Conservation (phyloP, 2,113 vertebrate genomes). For the Cnemophilus loriae region DNA sequence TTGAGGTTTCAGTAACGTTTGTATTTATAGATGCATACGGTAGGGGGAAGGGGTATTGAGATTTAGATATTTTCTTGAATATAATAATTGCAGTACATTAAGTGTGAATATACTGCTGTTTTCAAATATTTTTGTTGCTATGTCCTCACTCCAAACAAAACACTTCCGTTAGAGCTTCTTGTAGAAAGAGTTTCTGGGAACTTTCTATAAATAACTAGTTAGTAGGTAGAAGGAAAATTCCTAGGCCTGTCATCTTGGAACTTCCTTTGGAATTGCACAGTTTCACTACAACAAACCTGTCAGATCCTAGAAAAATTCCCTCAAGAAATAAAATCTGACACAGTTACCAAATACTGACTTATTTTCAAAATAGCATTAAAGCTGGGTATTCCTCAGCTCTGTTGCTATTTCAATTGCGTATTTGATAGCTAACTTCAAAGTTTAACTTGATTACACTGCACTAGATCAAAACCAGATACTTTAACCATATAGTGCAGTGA, state of each 20-base stretch:
- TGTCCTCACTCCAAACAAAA: not conserved
- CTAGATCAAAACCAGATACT: constrained; percentile 56
- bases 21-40: constrained; percentile 26
- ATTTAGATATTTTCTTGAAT: not conserved
- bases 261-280: not conserved
- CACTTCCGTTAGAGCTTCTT: not conserved
- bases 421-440: constrained; percentile 55
- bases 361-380: not conserved
- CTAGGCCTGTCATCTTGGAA: not conserved
- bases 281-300: not conserved
- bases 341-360: not conserved
- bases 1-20: constrained; percentile 53
- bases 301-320: not conserved
- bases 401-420: constrained; percentile 59
- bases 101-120: not conserved
- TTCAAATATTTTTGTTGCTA: not conserved
- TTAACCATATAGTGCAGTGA: constrained; percentile 50
- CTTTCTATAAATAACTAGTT: not conserved
- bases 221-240: not conserved
- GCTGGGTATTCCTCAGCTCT: not conserved
- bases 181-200: not conserved
- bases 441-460: constrained; percentile 54
- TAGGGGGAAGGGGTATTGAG: not conserved
- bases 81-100: not conserved
- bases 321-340: not conserved